Evolutionary conservation across 2,888 invertebrate species (phyloP), one percentile per base, ranked within the genome.

Genomic region (Himalopsyche japonica): DNA sequence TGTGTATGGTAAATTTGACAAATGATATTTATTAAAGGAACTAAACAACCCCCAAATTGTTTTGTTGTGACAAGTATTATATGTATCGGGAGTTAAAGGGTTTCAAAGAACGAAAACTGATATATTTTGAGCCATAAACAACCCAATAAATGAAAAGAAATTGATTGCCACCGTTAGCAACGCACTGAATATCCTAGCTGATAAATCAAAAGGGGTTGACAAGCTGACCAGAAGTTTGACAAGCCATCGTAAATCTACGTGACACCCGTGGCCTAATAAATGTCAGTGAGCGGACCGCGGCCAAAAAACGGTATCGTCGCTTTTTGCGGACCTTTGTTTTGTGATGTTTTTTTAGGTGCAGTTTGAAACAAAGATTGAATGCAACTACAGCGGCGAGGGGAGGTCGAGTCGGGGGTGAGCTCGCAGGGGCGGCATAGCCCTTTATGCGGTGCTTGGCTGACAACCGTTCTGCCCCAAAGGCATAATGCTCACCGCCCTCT

Each of bases 401-500:
- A 20, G 70, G 24, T 3, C 27, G 70, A 24, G 70, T 10, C 8
- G 70, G 27, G 70, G 70, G 43, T 43, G 43, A 30, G 70, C 27
- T 12, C 27, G 24, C 70, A 27, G 70, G 70, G 70, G 27, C 70
- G 70, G 70, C 70, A 30, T 27, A 70, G 70, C 70, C 70, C 47
- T 47, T 84, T 82, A 57, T 81, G 57, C 77, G 43, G 43, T 77
- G 77, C 43, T 37, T 43, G 77, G 34, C 43, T 77, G 77, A 77
- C 77, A 43, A 77, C 77, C 34, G 43, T 20, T 30, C 79, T 37
- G 43, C 43, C 64, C 27, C 34, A 78, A 76, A 32, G 24, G 84
- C 64, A 82, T 79, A 27, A 64, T 79, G 79, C 84, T 79, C 79
- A 47, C 77, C 27, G 49, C 70, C 24, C 70, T 70, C 70, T 70